A percentile compares a stretch with the other conserved stretches of the same genome.
Conservation (phyloP, 2,113 vertebrate genomes). For the Engystomops pustulosus region DNA sequence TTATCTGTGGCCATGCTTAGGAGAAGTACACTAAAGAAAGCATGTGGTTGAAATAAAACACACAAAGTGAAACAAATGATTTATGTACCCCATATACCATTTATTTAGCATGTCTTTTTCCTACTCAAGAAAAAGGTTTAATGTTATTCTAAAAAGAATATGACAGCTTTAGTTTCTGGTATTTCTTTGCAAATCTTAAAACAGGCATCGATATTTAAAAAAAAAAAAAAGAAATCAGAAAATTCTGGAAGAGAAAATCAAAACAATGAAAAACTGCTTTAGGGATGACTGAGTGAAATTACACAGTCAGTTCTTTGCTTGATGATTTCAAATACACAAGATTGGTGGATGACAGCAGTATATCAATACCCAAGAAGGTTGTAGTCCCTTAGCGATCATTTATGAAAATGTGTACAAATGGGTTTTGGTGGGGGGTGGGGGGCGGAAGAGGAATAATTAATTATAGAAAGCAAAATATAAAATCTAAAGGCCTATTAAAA, state of each 20-base stretch:
- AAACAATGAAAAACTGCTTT: conserved; percentile 8
- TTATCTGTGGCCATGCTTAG: too few relatives aligned
- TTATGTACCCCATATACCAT: conserved; percentile 74
- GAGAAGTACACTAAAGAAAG: too few relatives aligned
- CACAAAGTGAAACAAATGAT: background rate
- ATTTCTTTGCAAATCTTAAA: conserved; percentile 51
- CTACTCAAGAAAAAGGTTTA: conserved; percentile 69
- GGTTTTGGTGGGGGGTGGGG: background rate
- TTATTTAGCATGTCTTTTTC: conserved; percentile 77
- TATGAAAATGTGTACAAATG: background rate
- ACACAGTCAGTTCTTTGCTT: background rate
- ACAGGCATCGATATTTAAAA: conserved; percentile 16
- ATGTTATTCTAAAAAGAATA: conserved; percentile 68
- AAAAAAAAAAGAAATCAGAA: conserved; percentile 68
- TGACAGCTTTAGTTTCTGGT: conserved; percentile 22
- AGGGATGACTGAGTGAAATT: background rate
- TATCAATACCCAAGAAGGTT: background rate
- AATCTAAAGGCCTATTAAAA: too few relatives aligned
- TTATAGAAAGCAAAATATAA: conserved; percentile 20
- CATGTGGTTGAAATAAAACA: too few relatives aligned
- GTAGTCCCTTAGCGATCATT: background rate
- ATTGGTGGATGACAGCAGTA: background rate
- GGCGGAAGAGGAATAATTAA: background rate
- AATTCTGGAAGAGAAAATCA: conserved; percentile 63
- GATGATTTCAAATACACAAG: conserved; percentile 7